Evolutionary conservation across 2,113 vertebrate species (phyloP), one percentile per base, ranked within the genome.

Genomic region (Zootoca vivipara): DNA sequence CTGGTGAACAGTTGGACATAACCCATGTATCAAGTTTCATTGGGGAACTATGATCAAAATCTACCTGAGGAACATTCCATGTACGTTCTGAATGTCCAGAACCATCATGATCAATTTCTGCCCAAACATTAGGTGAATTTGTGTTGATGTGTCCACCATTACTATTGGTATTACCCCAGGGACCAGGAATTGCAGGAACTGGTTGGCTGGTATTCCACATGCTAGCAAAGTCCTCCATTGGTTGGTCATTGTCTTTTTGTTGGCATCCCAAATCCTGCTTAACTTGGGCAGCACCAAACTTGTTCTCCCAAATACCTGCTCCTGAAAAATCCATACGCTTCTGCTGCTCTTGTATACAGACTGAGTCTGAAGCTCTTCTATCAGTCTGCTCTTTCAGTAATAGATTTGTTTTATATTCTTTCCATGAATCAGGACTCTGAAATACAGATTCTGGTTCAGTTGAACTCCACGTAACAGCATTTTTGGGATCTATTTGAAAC

Each of bases 401-500:
- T 1, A 92, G 83, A 69, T 72, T 94, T 88, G 95, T 82, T 84
- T 95, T 96, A 85, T 90, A 92, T 40, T 96, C 95, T 90, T 96
- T 96, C 96, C 96, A 97, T 4, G 96, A 92, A 22, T 95, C 93
- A 2, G 97, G 95, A 85, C 95, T 97, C 75, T 97, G 96, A 94
- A 97, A 97, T 42, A 97, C 95, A 92, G 95, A 95, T 33, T 97
- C 96, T 24, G 96, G 96, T 72, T 97, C 96, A 88, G 93, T 92
- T 86, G 97, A 96, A 93, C 95, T 97, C 97, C 97, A 98, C 0
- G 91, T 78, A 89, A 96, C 96, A 38, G 93, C 83, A 90, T 97
- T 96, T 93, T 95, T 96, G 65, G 95, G 92, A 64, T 98, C 97
- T 46, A 97, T 92, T 70, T 97, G 97, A 92, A 98, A 97, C 85